A percentile compares a stretch with the other conserved stretches of the same genome.
Conservation (phyloP, 2,113 vertebrate genomes). For the Lynx canadensis region DNA sequence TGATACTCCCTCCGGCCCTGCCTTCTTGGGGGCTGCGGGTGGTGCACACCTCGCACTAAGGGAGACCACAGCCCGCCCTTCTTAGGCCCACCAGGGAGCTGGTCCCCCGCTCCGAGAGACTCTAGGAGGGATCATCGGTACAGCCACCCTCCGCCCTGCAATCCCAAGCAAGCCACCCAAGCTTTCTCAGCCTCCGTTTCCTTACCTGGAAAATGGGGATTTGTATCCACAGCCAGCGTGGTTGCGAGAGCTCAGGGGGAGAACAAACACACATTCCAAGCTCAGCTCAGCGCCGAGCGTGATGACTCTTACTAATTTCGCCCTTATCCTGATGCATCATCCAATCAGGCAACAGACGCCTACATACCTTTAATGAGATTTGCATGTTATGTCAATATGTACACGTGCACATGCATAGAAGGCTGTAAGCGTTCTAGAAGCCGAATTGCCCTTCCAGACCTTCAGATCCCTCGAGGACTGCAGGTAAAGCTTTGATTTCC, state of each 20-base stretch:
- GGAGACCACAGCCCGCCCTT: fast-evolving
- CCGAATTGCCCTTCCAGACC: background rate
- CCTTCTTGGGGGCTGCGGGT: fast-evolving
- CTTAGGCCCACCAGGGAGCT: fast-evolving
- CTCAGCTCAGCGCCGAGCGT: fast-evolving
- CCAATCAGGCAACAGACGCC: background rate
- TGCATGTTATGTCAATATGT: fast-evolving
- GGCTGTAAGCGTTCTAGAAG: background rate
- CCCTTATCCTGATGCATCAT: fast-evolving
- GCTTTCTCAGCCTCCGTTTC: background rate
- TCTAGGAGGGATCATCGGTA: fast-evolving
- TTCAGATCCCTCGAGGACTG: background rate
- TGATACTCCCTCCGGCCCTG: fast-evolving
- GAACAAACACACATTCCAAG: fast-evolving
- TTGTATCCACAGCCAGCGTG: fast-evolving
- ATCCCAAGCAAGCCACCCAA: background rate
- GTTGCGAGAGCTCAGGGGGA: background rate
- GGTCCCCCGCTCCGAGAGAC: fast-evolving
- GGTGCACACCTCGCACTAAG: fast-evolving
- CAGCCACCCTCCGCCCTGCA: background rate
- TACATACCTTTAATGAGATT: too few relatives aligned
- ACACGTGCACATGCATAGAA: fast-evolving
- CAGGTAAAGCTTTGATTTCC: background rate
- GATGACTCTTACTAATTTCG: fast-evolving
- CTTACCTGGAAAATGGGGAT: background rate